Conservation (phyloP, 2,113 vertebrate genomes). For the Octodon degus region DNA sequence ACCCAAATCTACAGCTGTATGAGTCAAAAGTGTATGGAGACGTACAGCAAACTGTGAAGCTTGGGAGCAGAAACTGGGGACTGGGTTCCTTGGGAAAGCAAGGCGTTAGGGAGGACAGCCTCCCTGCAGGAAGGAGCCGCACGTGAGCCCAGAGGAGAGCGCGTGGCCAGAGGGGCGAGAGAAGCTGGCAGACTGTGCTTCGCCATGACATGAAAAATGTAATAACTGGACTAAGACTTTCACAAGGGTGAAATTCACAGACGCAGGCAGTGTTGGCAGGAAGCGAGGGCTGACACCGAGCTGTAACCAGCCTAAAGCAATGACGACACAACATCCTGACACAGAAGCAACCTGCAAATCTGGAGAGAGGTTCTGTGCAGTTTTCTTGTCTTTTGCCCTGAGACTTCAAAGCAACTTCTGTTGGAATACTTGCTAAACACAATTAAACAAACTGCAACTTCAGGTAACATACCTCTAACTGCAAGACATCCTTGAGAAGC, state of each 20-base stretch:
- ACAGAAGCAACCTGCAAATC: background rate
- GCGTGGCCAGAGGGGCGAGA: no score
- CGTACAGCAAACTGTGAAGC: background rate
- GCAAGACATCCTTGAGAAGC: background rate
- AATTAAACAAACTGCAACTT: background rate
- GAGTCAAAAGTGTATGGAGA: background rate
- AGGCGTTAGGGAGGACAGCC: background rate
- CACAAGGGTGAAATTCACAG: background rate
- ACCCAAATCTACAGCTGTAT: background rate
- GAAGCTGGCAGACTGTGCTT: background rate
- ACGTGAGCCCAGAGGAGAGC: background rate
- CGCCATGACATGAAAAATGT: background rate
- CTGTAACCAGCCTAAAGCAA: background rate
- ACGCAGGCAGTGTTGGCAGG: background rate
- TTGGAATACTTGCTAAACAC: background rate
- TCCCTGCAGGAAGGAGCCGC: no score
- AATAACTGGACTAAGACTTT: background rate
- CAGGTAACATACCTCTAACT: background rate
- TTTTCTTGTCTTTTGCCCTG: background rate
- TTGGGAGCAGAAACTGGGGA: background rate
- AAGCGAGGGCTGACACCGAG: background rate
- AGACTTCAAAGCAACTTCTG: background rate
- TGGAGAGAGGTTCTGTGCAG: background rate
- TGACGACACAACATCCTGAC: background rate
- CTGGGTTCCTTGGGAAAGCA: background rate